Evolutionary conservation across 2,888 invertebrate genomes (phyloP).

Genomic region (Diloba caeruleocephala): DNA sequence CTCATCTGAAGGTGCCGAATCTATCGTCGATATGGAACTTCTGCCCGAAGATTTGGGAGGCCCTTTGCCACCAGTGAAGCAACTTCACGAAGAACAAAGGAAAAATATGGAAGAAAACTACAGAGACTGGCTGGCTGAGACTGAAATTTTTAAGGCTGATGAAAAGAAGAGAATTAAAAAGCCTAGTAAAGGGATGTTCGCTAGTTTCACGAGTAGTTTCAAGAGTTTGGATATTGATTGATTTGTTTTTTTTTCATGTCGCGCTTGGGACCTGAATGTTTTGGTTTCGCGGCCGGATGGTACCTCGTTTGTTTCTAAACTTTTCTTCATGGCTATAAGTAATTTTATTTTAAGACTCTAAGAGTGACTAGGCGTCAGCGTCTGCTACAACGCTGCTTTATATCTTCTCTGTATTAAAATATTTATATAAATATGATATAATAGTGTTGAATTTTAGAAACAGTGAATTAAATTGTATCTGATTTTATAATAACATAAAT

Average conservation of each 20-base stretch:
- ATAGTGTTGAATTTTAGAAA: no score
- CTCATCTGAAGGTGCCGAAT: conserved; percentile 84
- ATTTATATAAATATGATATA: background rate
- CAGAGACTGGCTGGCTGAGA: conserved; percentile 90
- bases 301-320: conserved; percentile 18
- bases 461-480: background rate
- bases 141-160: conserved; percentile 87
- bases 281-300: conserved; percentile 21
- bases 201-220: conserved; percentile 84
- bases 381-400: conserved; percentile 1
- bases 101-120: conserved; percentile 89
- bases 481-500: background rate
- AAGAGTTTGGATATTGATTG: conserved; percentile 85
- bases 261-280: conserved; percentile 67
- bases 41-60: conserved; percentile 90
- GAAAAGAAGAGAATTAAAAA: conserved; percentile 84
- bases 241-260: conserved; percentile 45
- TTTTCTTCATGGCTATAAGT: conserved; percentile 13
- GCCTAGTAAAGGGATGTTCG: conserved; percentile 84
- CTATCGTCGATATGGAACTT: conserved; percentile 80
- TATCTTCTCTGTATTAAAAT: conserved; percentile 4
- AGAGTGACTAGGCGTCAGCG: conserved; percentile 1
- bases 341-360: conserved; percentile 2
- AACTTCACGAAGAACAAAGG: conserved; percentile 88
- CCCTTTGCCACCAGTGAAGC: conserved; percentile 83